A percentile compares a stretch with the other conserved stretches of the same genome.
Conservation (phyloP, 2,113 vertebrate genomes). For the Fulmarus glacialis region DNA sequence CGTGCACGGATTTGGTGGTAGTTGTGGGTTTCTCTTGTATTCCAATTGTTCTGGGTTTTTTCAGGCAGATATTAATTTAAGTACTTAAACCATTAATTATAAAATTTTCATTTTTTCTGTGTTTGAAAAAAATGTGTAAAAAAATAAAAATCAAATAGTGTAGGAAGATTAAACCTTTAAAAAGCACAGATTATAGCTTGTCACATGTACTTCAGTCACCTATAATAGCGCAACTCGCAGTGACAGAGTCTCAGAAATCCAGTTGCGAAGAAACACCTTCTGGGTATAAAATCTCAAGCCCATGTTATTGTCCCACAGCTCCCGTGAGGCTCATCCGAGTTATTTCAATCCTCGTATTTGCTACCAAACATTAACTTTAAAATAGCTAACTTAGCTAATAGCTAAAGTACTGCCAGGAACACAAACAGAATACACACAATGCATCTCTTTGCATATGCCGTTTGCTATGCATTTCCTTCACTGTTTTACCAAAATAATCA, state of each 20-base stretch:
- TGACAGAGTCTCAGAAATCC: not conserved
- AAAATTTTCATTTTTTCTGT: not conserved
- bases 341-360: not conserved
- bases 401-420: not conserved
- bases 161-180: not conserved
- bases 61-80: not conserved
- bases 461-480: not conserved
- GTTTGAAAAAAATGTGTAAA: not conserved
- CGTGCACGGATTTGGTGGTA: accelerated
- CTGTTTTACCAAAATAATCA: not conserved
- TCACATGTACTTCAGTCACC: not conserved
- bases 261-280: not conserved
- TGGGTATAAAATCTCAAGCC: not conserved
- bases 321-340: not conserved
- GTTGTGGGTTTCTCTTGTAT: not conserved
- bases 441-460: not conserved
- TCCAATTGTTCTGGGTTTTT: not conserved
- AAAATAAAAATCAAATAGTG: not conserved
- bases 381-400: not conserved
- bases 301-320: not conserved
- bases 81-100: not conserved
- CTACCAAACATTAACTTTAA: not conserved
- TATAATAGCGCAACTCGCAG: not conserved
- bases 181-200: not conserved
- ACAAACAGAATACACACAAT: not conserved